phyloP scores from a whole-genome alignment of 2,113 vertebrate species.

The Oreocharis arfaki region DNA sequence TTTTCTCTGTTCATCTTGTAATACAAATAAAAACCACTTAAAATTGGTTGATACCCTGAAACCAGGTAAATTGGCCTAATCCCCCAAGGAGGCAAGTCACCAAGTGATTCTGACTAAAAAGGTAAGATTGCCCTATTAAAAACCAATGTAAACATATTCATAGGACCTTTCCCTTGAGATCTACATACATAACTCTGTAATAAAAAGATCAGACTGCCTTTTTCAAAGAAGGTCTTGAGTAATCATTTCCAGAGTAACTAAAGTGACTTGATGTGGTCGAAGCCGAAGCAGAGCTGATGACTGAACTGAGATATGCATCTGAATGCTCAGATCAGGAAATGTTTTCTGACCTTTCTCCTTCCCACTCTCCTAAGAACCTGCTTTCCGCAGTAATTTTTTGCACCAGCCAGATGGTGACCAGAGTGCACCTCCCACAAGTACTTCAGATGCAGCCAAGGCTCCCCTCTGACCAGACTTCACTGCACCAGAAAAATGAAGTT shows the following conservation, averaged over 20 bases:
- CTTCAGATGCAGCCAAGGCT: neutral
- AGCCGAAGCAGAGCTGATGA: neutral
- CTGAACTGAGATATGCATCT: neutral
- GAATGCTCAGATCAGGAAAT: neutral
- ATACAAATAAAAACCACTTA: neutral
- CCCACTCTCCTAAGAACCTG: neutral
- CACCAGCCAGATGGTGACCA: neutral
- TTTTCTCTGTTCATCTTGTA: neutral
- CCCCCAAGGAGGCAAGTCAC: neutral
- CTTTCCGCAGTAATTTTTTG: neutral
- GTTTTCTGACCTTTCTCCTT: neutral
- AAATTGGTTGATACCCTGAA: neutral
- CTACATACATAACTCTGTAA: neutral
- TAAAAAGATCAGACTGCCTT: neutral
- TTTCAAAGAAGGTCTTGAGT: neutral
- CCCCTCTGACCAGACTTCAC: neutral
- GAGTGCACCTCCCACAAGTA: neutral
- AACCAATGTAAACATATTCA: neutral
- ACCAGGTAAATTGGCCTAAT: neutral
- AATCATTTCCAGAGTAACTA: neutral
- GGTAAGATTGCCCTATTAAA: neutral
- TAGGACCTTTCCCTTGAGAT: neutral
- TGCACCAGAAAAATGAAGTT: neutral
- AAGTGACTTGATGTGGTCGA: neutral
- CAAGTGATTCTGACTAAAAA: neutral